Conservation (phyloP, 1,140 invertebrate species). For the Aphis craccivora region DNA sequence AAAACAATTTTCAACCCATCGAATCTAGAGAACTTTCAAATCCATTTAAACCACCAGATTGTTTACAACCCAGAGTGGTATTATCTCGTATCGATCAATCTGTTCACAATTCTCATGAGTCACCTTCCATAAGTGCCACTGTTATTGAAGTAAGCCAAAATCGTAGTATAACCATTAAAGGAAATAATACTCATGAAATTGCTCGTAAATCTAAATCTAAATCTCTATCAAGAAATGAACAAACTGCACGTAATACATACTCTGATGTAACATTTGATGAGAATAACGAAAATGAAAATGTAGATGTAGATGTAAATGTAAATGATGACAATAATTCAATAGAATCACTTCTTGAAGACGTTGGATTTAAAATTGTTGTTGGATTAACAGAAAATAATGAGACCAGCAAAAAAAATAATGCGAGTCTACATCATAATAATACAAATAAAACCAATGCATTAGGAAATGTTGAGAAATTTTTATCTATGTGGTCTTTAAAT, state of each 20-base stretch:
- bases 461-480: conserved; percentile 8
- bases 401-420: neutral
- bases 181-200: neutral
- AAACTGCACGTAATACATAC: neutral
- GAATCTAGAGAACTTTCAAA: conserved; percentile 12
- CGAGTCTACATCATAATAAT: neutral
- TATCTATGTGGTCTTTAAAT: conserved; percentile 37
- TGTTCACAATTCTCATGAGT: neutral
- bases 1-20: conserved; percentile 8
- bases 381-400: conserved; percentile 14
- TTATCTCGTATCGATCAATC: conserved; percentile 10
- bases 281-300: neutral
- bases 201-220: neutral
- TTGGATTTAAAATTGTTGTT: conserved; percentile 54
- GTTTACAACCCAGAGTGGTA: neutral
- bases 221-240: neutral
- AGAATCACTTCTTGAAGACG: conserved; percentile 34
- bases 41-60: conserved; percentile 43
- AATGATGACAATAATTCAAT: conserved; percentile 7
- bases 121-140: neutral
- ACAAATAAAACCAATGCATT: neutral
- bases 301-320: neutral
- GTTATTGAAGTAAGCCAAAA: neutral
- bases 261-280: conserved; percentile 45
- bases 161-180: neutral